These are phyloP conservation scores for Drosophila kikkawai DNA, from an alignment of 1,140 invertebrate species.

Conservation along the genomic window DNA sequence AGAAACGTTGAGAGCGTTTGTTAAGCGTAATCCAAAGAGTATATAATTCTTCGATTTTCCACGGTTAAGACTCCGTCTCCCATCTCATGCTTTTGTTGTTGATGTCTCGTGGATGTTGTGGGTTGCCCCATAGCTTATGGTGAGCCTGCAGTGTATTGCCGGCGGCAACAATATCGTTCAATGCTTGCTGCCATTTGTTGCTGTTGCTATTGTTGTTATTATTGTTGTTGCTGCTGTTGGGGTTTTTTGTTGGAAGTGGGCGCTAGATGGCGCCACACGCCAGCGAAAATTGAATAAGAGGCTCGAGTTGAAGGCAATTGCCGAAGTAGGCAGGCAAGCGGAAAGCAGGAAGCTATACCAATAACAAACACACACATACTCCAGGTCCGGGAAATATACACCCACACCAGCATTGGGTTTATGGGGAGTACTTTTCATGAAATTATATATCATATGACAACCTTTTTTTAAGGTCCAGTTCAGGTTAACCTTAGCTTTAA, in stretches of 20 bases:
- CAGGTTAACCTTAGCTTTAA: neutral
- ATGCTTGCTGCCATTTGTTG: constrained; percentile 52
- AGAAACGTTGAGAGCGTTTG: neutral
- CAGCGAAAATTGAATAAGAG: constrained; percentile 78
- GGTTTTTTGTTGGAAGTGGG: constrained; percentile 45
- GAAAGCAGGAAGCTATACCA: constrained; percentile 74
- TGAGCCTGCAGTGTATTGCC: constrained; percentile 72
- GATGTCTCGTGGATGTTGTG: constrained; percentile 43
- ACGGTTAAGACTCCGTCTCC: neutral
- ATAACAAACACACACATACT: constrained; percentile 52
- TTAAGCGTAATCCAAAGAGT: constrained; percentile 6
- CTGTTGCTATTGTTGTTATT: constrained; percentile 16
- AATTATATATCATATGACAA: neutral
- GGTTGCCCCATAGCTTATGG: constrained; percentile 72
- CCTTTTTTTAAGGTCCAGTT: neutral
- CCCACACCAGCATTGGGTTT: constrained; percentile 21
- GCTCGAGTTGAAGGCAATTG: constrained; percentile 60
- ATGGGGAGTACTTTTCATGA: neutral
- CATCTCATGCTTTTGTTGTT: constrained; percentile 11
- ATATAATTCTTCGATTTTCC: constrained; percentile 20
- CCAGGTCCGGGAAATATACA: constrained; percentile 14
- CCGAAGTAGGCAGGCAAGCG: constrained; percentile 51
- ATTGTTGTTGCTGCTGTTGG: constrained; percentile 19
- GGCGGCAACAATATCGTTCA: constrained; percentile 62
- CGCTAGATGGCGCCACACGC: constrained; percentile 79